These are phyloP conservation scores for Phrynocephalus forsythii DNA, from an alignment of 2,797 vertebrate genomes.

Conservation along the genomic window DNA sequence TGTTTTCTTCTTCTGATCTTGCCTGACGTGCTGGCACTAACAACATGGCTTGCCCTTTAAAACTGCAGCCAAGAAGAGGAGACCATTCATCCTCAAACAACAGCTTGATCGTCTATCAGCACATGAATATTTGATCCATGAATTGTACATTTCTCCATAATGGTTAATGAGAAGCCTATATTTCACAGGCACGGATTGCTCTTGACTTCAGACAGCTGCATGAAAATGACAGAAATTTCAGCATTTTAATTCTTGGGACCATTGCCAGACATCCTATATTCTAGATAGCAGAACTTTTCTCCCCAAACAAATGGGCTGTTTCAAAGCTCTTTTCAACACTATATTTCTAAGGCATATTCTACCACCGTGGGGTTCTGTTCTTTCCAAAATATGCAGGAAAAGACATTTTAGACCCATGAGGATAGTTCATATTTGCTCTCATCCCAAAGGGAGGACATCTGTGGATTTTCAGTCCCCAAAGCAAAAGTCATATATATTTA, in stretches of 20 bases:
- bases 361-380: constrained; percentile 28
- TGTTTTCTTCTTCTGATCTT: too few relatives aligned
- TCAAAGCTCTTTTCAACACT: constrained; percentile 31
- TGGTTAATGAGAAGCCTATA: not conserved
- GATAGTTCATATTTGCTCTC: constrained; percentile 5
- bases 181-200: constrained; percentile 22
- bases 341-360: constrained; percentile 46
- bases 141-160: constrained; percentile 4
- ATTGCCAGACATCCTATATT: constrained; percentile 13
- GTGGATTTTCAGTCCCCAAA: not conserved
- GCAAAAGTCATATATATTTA: not conserved
- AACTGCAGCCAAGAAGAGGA: not conserved
- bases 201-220: not conserved
- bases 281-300: constrained; percentile 34
- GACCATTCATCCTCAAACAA: rapidly evolving
- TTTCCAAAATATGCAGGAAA: constrained; percentile 39
- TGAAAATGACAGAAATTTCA: not conserved
- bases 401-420: not conserved
- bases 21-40: too few relatives aligned
- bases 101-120: not conserved
- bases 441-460: not conserved
- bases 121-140: not conserved
- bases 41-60: too few relatives aligned
- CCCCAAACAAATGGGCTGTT: constrained; percentile 18
- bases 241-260: not conserved